phyloP scores from a whole-genome alignment of 2,113 vertebrate species.

The Spea bombifrons region DNA sequence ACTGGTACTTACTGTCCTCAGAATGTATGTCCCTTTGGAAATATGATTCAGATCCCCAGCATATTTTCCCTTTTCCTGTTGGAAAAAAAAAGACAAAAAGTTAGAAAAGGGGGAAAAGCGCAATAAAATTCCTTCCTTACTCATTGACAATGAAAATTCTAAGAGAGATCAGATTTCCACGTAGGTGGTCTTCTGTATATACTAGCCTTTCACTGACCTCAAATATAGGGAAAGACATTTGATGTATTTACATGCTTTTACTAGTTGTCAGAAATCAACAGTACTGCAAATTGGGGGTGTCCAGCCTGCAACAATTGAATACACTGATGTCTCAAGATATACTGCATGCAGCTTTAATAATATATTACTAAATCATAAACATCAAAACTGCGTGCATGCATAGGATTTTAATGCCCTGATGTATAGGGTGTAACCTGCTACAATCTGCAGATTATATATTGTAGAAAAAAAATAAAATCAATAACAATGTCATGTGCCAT shows the following conservation, averaged over 20 bases:
- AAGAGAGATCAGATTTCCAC: slow-evolving; percentile 56
- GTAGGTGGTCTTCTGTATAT: slow-evolving; percentile 64
- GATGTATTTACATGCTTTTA: slow-evolving; percentile 54
- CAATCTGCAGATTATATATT: no score
- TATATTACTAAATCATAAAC: no score
- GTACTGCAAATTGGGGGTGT: background rate
- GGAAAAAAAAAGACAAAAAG: slow-evolving; percentile 69
- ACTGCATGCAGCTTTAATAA: background rate
- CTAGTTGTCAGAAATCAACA: slow-evolving; percentile 52
- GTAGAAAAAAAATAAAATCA: no score
- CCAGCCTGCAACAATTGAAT: slow-evolving; percentile 30
- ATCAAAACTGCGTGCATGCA: no score
- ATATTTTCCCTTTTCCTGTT: slow-evolving; percentile 76
- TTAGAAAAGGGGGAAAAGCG: slow-evolving; percentile 64
- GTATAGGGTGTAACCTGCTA: no score
- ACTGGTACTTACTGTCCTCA: slow-evolving; percentile 70
- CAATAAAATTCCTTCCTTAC: slow-evolving; percentile 69
- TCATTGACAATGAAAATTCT: slow-evolving; percentile 61
- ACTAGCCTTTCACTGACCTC: slow-evolving; percentile 56
- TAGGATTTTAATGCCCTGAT: no score
- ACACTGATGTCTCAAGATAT: slow-evolving; percentile 19
- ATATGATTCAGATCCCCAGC: slow-evolving; percentile 72
- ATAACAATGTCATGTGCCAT: no score
- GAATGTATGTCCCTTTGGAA: slow-evolving; percentile 71
- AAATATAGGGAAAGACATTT: slow-evolving; percentile 53